phyloP scores from a whole-genome alignment of 2,888 invertebrate genomes.

The Nephrotoma appendiculata region DNA sequence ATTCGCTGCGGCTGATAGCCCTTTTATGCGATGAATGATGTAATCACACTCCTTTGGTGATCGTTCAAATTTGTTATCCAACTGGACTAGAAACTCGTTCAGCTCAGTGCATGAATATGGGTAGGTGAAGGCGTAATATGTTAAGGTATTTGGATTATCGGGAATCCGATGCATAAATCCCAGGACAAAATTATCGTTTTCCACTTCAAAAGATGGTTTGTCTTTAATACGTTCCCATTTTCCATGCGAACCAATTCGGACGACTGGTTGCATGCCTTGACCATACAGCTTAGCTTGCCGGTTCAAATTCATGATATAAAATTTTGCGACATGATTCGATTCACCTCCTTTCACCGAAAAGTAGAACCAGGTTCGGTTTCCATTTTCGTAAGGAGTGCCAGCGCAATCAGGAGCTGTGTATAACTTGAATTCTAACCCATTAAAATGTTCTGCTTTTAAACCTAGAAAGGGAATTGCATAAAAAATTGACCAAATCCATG shows the following conservation, averaged over 20 bases:
- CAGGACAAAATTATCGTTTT: slow-evolving; percentile 57
- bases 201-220: slow-evolving; percentile 48
- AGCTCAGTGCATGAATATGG: slow-evolving; percentile 77
- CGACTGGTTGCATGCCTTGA: slow-evolving; percentile 81
- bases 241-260: slow-evolving; percentile 55
- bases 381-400: slow-evolving; percentile 77
- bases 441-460: slow-evolving; percentile 7
- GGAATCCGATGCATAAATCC: slow-evolving; percentile 57
- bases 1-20: background rate
- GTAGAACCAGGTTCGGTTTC: slow-evolving; percentile 85
- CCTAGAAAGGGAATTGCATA: background rate
- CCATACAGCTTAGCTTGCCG: slow-evolving; percentile 81
- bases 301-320: slow-evolving; percentile 78
- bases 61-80: slow-evolving; percentile 38
- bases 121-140: slow-evolving; percentile 84
- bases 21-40: background rate
- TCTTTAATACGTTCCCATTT: slow-evolving; percentile 77
- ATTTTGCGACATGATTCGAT: slow-evolving; percentile 45
- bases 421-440: slow-evolving; percentile 65
- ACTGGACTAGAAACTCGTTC: slow-evolving; percentile 52
- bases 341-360: slow-evolving; percentile 54
- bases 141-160: slow-evolving; percentile 54
- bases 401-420: slow-evolving; percentile 85
- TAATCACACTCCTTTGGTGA: background rate
- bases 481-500: background rate